Percentiles rank a stretch among this genome's conserved stretches.
phyloP scores from a whole-genome alignment of 2,113 vertebrate genomes.

The Hypanus sabinus region DNA sequence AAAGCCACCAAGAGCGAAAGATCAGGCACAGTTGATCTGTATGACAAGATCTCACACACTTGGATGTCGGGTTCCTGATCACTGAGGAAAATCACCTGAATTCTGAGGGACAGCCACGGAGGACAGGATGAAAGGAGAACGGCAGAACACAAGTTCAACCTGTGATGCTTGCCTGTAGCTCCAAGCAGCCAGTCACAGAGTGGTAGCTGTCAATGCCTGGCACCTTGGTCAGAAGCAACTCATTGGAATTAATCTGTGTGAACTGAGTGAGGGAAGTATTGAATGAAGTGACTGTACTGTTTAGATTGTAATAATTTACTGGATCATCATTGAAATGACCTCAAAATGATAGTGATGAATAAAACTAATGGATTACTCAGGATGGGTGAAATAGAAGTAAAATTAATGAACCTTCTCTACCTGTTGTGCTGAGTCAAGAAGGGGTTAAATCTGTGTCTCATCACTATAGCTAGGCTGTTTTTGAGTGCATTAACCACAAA shows the following conservation, averaged over 20 bases:
- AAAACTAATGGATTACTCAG: neutral
- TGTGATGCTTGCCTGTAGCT: neutral
- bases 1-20: neutral
- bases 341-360: neutral
- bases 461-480: neutral
- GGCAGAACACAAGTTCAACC: neutral
- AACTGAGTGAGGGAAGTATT: neutral
- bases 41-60: neutral
- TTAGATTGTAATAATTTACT: constrained; percentile 4
- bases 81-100: neutral
- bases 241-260: neutral
- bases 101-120: neutral
- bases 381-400: neutral
- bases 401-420: neutral
- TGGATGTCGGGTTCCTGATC: neutral
- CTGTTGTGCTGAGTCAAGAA: neutral
- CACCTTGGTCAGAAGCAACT: neutral
- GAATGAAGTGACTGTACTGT: neutral
- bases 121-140: too few species aligned
- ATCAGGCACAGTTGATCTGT: neutral
- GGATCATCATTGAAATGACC: constrained; percentile 13
- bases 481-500: neutral
- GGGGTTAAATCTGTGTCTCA: neutral
- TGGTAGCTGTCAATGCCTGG: neutral
- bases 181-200: neutral